Base-by-base conservation (phyloP, 2,113 vertebrate genomes). In the Rhipidura dahli region DNA sequence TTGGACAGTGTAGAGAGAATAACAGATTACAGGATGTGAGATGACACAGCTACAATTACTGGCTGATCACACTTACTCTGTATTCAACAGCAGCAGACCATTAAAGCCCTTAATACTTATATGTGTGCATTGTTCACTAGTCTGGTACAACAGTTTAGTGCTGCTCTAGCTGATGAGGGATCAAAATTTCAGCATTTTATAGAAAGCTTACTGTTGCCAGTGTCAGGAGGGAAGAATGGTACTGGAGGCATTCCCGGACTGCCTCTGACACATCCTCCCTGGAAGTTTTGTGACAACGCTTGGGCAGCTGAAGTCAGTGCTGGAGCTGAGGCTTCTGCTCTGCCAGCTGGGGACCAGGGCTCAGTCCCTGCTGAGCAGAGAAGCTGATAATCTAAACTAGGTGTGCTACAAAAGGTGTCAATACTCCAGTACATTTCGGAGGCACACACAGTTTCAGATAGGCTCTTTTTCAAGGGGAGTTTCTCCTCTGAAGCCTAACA, bases 31-130 rank as follows among this genome's bases (percentile, higher is more conserved):
- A 94, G 87, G 68, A 87, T 79, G 81, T 56, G 73, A 87, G 95
- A 68, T 71, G 77, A 94, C 83, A 90, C 56, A 81, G 91, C 91
- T 78, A 78, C 91, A 93, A 89, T 93, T 92, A 92, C 19, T 50
- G 64, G 86, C 89, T 71, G 83, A 81, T 84, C 53, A 27, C 57
- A 82, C 93, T 71, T 27, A 27, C 66, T 80, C 80, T 37, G 83
- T 2, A 94, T 96, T 97, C 95, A 96, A 40, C 73, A 75, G 93
- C 95, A 96, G 81, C 10, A 97, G 96, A 97, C 96, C 94, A 96
- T 95, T 96, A 97, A 97, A 97, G 95, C 95, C 77, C 81, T 96
- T 93, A 95, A 96, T 95, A 68, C 83, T 82, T 51, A 31, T 10
- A 44, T 28, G 81, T 49, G 33, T 18, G 72, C 87, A 87, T 60